phyloP scores from a whole-genome alignment of 1,140 invertebrate genomes.

The Lethocerus indicus region DNA sequence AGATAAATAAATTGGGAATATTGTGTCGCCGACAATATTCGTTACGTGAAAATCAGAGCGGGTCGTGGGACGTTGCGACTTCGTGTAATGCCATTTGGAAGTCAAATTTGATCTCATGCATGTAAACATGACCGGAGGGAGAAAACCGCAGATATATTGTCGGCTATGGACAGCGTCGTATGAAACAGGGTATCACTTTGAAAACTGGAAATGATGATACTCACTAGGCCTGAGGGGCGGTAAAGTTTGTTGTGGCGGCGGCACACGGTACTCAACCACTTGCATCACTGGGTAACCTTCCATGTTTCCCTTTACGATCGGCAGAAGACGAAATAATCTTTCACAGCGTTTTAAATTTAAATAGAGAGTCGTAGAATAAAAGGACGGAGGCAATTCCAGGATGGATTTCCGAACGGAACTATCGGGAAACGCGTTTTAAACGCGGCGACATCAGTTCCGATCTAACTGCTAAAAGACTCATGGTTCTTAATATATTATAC shows the following conservation, averaged over 20 bases:
- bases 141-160: background rate
- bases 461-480: background rate
- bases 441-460: background rate
- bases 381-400: background rate
- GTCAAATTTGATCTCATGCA: no score
- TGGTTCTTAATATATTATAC: no score
- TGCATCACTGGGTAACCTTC: slow-evolving; percentile 17
- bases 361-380: background rate
- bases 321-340: background rate
- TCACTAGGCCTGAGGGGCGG: background rate
- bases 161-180: background rate
- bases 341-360: background rate
- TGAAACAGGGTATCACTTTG: background rate
- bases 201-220: background rate
- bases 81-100: no score
- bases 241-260: background rate
- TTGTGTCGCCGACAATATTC: no score
- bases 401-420: background rate
- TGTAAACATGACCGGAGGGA: background rate
- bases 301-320: background rate
- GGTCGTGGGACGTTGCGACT: no score
- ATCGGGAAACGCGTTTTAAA: background rate
- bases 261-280: slow-evolving; percentile 13
- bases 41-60: no score
- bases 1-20: no score